Conservation (phyloP, 2,113 vertebrate species). For the Arenaria interpres region DNA sequence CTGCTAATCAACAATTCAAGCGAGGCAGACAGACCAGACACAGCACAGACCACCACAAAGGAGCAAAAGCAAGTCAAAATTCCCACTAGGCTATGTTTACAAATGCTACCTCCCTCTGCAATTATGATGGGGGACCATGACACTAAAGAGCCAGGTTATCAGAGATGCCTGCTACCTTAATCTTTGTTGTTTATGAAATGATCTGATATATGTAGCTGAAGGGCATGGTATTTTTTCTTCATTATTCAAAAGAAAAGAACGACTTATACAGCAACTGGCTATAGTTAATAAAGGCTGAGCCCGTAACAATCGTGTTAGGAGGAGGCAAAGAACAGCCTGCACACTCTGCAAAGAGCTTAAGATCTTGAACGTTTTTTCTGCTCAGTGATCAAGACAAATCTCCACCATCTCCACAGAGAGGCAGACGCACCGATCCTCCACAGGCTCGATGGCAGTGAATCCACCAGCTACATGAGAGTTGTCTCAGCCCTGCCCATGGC, state of each 20-base stretch:
- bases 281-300: neutral
- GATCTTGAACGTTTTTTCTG: conserved; percentile 1
- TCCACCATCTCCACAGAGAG: neutral
- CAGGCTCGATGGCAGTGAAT: neutral
- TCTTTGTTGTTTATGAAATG: neutral
- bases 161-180: neutral
- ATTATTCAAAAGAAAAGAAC: neutral
- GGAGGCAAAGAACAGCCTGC: neutral
- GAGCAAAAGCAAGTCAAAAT: neutral
- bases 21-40: neutral
- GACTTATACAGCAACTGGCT: neutral
- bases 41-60: neutral
- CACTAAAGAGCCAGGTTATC: neutral
- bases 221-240: neutral
- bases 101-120: neutral
- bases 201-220: neutral
- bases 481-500: neutral
- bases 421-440: neutral
- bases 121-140: neutral
- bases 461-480: neutral
- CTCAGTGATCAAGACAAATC: neutral
- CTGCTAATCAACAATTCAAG: neutral
- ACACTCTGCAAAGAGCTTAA: neutral
- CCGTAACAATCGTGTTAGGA: neutral
- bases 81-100: neutral